Base-by-base conservation (phyloP, 2,113 vertebrate species). In the Cepphus grylle region DNA sequence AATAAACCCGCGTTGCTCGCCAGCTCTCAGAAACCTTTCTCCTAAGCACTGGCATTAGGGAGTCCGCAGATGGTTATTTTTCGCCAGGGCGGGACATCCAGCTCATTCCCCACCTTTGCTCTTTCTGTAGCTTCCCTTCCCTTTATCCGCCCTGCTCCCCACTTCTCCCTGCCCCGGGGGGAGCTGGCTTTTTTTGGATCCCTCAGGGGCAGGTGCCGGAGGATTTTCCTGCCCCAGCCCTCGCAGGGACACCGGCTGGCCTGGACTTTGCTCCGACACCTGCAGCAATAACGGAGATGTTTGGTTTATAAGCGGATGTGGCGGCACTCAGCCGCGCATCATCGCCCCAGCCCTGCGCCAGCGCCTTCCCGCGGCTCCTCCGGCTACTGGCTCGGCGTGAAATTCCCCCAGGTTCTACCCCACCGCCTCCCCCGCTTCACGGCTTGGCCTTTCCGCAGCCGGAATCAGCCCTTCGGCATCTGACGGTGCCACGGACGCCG, bases 331-430 rank as follows among this genome's bases (percentile, higher is more conserved):
- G 61, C 76, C 67, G 1, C 3, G 47, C 45, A 42, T 47, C 66
- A 21, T 42, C 88, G 25, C 34, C 70, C 65, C 62, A 14, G 62
- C 38, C 36, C 80, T 4, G 58, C 3, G 3, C 89, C 13, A 0
- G 19, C 2, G 0, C 77, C 62, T 34, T 20, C 61, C 14, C 1
- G 30, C 8, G 0, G 0, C 78, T 66, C 36, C 88, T 81, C 74
- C 6, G 0, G 40, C 78, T 53, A 27, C 45, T 15, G n/a, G 1
- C 76, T 82, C 6, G 40, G 45, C 61, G 4, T 0, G 50, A 55
- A 40, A 67, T 67, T 47, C 78, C 11, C 0, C 18, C 29, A 5
- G 0, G 3, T 17, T 47, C 12, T 61, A 49, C 0, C 20, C 43
- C 61, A 4, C 29, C 12, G 0, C 4, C 0, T 26, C 52, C 43